phyloP scores from a whole-genome alignment of 2,888 invertebrate species.

The Glaucopsyche alexis region DNA sequence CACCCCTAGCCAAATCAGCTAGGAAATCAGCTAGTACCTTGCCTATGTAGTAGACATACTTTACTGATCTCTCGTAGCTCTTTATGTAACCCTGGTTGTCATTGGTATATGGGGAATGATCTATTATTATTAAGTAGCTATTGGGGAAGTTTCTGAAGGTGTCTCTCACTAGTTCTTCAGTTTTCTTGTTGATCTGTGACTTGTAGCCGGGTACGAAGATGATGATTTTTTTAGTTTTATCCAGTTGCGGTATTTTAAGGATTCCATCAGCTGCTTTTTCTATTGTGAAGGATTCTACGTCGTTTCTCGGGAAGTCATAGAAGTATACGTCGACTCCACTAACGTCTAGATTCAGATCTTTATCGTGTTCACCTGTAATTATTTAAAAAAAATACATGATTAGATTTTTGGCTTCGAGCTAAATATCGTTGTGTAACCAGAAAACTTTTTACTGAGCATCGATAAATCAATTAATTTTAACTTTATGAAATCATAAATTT shows the following conservation, averaged over 20 bases:
- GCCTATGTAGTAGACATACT: slow-evolving; percentile 65
- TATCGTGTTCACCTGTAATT: slow-evolving; percentile 58
- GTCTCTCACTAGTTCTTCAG: slow-evolving; percentile 58
- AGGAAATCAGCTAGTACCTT: slow-evolving; percentile 60
- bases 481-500: too few relatives aligned
- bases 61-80: slow-evolving; percentile 67
- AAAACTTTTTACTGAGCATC: too few relatives aligned
- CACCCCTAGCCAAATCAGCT: slow-evolving; percentile 49
- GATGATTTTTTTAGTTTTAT: slow-evolving; percentile 56
- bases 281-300: slow-evolving; percentile 51
- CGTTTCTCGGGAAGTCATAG: slow-evolving; percentile 57
- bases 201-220: slow-evolving; percentile 68
- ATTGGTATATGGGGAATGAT: slow-evolving; percentile 68
- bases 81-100: slow-evolving; percentile 56
- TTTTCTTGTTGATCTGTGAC: slow-evolving; percentile 61
- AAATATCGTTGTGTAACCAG: too few relatives aligned
- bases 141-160: slow-evolving; percentile 60
- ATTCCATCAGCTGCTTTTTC: slow-evolving; percentile 58
- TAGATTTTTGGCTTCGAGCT: background rate
- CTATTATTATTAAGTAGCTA: slow-evolving; percentile 67
- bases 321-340: slow-evolving; percentile 60
- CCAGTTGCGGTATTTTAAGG: slow-evolving; percentile 49
- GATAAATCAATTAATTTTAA: too few relatives aligned
- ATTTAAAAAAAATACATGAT: background rate
- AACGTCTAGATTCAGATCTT: slow-evolving; percentile 55